phyloP scores from a whole-genome alignment of 2,113 vertebrate species.

The Myrmecobius fasciatus region DNA sequence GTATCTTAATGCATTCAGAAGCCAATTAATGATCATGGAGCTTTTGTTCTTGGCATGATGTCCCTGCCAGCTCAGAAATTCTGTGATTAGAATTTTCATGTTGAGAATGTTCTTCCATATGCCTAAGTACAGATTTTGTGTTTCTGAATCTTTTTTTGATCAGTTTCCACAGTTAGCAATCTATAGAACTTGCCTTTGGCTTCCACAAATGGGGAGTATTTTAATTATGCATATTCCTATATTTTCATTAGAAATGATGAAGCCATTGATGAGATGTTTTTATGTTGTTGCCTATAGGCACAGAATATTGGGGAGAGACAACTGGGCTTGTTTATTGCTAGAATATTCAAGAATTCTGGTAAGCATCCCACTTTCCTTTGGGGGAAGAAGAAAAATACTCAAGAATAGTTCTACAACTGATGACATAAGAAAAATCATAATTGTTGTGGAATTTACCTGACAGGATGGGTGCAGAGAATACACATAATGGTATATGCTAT shows the following conservation, averaged over 20 bases:
- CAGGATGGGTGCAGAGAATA: neutral
- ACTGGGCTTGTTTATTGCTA: neutral
- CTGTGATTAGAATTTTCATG: conserved; percentile 35
- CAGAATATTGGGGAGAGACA: neutral
- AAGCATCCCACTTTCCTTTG: neutral
- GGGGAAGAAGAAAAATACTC: neutral
- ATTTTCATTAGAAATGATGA: neutral
- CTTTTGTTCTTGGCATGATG: conserved; percentile 18
- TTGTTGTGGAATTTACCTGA: neutral
- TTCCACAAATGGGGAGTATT: conserved; percentile 20
- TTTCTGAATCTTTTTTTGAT: conserved; percentile 16
- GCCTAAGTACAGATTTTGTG: conserved; percentile 29
- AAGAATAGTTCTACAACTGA: neutral
- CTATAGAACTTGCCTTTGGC: conserved; percentile 33
- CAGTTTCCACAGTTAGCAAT: neutral
- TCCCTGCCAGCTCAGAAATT: conserved; percentile 30
- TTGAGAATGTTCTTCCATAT: neutral
- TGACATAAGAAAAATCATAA: neutral
- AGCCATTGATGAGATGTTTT: neutral
- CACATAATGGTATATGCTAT: neutral
- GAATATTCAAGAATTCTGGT: neutral
- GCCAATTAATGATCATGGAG: neutral
- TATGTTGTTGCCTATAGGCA: neutral
- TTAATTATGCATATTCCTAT: conserved; percentile 22
- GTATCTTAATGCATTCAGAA: conserved; percentile 10